These are phyloP conservation scores for Phymatocera aterrima DNA, from an alignment of 2,888 invertebrate genomes.

Conservation along the genomic window DNA sequence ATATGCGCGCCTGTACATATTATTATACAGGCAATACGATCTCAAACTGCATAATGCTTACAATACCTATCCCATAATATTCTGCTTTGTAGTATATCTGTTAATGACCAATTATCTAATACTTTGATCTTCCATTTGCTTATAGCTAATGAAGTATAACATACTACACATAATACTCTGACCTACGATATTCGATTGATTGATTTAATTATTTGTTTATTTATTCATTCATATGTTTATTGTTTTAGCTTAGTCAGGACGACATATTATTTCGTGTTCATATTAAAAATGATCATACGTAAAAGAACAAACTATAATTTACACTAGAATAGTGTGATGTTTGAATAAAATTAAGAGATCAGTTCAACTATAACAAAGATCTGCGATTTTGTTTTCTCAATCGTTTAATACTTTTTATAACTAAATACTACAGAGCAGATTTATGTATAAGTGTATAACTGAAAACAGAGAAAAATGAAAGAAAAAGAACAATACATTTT, in stretches of 20 bases:
- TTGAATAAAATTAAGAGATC: background rate
- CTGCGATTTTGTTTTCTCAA: background rate
- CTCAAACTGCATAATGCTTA: conserved; percentile 6
- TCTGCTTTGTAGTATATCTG: conserved; percentile 22
- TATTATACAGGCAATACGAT: background rate
- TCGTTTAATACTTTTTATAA: background rate
- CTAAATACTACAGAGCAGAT: conserved; percentile 31
- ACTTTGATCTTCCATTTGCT: too few species aligned
- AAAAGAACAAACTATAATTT: too few species aligned
- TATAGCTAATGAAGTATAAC: too few species aligned
- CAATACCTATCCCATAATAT: background rate
- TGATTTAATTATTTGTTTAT: too few species aligned
- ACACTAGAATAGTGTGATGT: too few species aligned
- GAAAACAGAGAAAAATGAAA: conserved; percentile 3
- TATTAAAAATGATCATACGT: too few species aligned
- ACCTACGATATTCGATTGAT: too few species aligned
- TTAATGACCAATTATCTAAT: background rate
- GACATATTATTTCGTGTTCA: too few species aligned
- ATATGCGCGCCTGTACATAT: conserved; percentile 15
- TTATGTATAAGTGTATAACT: background rate
- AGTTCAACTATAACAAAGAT: background rate
- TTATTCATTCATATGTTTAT: too few species aligned
- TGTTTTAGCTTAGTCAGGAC: too few species aligned
- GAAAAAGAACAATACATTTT: too few species aligned
- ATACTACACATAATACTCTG: too few species aligned